phyloP scores from a whole-genome alignment of 1,140 invertebrate genomes.

The Macrotrachela quadricornifera region DNA sequence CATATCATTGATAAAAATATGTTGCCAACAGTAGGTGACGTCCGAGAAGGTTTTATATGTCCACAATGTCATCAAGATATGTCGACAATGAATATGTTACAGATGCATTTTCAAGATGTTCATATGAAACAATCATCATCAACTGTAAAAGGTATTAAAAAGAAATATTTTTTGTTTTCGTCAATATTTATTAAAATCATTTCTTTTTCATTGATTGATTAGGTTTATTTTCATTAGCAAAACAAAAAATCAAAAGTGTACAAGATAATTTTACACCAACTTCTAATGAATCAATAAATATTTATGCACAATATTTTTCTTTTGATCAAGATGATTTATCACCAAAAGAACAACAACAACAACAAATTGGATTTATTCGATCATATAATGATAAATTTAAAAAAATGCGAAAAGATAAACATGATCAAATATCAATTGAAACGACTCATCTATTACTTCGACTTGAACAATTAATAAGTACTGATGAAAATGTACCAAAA shows the following conservation, averaged over 20 bases:
- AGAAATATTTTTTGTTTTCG: not conserved
- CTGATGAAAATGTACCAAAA: not conserved
- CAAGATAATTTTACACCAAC: not conserved
- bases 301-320: too few species aligned
- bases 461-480: not conserved
- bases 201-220: not conserved
- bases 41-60: conserved; percentile 63
- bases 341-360: too few species aligned
- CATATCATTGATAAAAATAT: too few species aligned
- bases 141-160: not conserved
- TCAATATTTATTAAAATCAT: not conserved
- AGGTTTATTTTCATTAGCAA: not conserved
- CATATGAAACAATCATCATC: conserved; percentile 41
- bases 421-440: not conserved
- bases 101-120: conserved; percentile 61
- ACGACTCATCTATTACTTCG: conserved; percentile 1
- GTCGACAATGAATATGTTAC: conserved; percentile 53
- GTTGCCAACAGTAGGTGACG: too few species aligned
- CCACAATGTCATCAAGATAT: conserved; percentile 73
- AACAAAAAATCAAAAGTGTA: not conserved
- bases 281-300: too few species aligned
- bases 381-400: not conserved
- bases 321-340: too few species aligned
- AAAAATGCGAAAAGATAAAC: not conserved
- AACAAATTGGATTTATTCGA: not conserved